Evolutionary conservation across 1,140 invertebrate genomes (phyloP), one percentile per base, ranked within the genome.

Genomic region (Macrobrachium nipponense): DNA sequence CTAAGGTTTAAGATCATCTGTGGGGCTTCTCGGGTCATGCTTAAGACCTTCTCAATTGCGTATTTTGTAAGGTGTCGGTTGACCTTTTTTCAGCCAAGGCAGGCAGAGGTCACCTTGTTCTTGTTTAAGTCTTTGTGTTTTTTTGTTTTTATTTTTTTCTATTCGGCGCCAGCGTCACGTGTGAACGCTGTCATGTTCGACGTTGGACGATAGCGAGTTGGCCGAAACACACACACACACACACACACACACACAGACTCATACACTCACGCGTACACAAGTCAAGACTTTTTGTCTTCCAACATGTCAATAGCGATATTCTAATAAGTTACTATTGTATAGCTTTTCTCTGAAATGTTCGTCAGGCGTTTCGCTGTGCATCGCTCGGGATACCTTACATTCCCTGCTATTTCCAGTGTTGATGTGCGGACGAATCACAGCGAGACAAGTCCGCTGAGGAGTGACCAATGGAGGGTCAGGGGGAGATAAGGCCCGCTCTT

Each of bases 251-350:
- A 4, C 27, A 36, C 4, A 36, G 27, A 36, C 27, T 36, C 27
- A 36, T 36, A 36, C 27, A 36, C 27, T 36, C 27, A 4, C 27
- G 27, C 27, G 27, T 4, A 36, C 27, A 36, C 27, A 36, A 36
- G 27, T 36, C 27, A 36, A 27, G 62, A 62, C 83, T 86, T 86
- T 86, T 86, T 86, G 76, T 79, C 77, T 80, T 79, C 83, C n/a
- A 72, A 77, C 73, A 86, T 86, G 83, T 86, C 83, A 86, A 86
- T 86, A 86, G 76, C 83, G 83, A 86, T 86, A 86, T 86, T 86
- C 83, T 86, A 86, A 86, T 86, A 86, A 80, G 83, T 86, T 80
- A 86, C 83, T 59, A 86, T 86, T 79, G 83, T 79, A 72, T 79
- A 64, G 76, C 43, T 27, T 70, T 78, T 86, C 43, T 44, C 76